These are phyloP conservation scores for Apus apus DNA, from an alignment of 2,113 vertebrate species.

Conservation along the genomic window DNA sequence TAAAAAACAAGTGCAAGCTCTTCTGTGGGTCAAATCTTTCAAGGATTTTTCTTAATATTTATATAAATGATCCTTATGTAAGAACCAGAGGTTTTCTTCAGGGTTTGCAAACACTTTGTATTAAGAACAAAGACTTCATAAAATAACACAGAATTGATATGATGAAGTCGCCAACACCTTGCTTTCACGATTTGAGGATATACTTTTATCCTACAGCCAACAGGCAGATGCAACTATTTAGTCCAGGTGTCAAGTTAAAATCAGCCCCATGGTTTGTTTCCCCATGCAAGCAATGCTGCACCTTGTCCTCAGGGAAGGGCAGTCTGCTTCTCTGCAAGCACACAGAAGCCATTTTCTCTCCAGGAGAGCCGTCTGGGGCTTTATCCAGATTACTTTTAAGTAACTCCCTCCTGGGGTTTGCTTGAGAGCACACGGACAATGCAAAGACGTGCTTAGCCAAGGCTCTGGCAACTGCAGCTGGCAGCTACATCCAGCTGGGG, in stretches of 20 bases:
- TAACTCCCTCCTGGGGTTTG: neutral
- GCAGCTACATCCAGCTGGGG: rapidly evolving
- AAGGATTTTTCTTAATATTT: neutral
- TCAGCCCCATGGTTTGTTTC: neutral
- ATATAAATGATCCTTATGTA: neutral
- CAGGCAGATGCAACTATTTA: neutral
- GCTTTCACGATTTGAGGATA: neutral
- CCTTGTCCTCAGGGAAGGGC: neutral
- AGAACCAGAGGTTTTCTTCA: neutral
- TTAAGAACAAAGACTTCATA: neutral
- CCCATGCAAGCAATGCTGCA: rapidly evolving
- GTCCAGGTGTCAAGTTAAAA: neutral
- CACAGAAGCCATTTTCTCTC: neutral
- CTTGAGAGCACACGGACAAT: neutral
- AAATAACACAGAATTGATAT: neutral
- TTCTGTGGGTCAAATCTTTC: neutral
- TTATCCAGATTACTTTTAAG: neutral
- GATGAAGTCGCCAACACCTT: neutral
- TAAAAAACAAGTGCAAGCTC: neutral
- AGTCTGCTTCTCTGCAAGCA: neutral
- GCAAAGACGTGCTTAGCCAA: neutral
- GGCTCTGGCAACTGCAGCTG: neutral
- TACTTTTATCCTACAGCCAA: neutral
- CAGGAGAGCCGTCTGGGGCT: neutral
- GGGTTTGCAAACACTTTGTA: neutral